These are phyloP conservation scores for Anabas testudineus DNA, from an alignment of 2,797 vertebrate genomes.

Conservation along the genomic window DNA sequence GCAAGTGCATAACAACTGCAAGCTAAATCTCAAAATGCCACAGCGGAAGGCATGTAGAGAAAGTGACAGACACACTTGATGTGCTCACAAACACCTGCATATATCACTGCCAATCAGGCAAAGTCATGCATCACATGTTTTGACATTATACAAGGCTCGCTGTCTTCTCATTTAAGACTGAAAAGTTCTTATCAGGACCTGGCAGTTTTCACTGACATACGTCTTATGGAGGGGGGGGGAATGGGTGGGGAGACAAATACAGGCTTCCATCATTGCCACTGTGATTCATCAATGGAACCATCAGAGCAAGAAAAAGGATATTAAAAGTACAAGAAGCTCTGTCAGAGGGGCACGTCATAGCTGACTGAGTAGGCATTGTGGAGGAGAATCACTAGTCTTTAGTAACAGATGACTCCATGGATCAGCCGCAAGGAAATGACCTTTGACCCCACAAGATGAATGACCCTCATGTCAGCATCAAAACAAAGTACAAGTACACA, in stretches of 20 bases:
- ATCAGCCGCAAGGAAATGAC: conserved; percentile 35
- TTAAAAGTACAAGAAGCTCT: conserved; percentile 73
- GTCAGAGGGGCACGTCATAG: conserved; percentile 62
- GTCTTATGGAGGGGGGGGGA: conserved; percentile 64
- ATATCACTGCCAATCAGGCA: conserved; percentile 51
- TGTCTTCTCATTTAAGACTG: conserved; percentile 16
- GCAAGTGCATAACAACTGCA: conserved; percentile 49
- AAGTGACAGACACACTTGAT: conserved; percentile 42
- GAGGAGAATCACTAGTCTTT: conserved; percentile 21
- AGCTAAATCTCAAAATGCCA: conserved; percentile 61
- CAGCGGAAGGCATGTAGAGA: conserved; percentile 51
- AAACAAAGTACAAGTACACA: neutral
- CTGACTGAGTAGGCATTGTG: conserved; percentile 46
- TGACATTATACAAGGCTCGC: conserved; percentile 29
- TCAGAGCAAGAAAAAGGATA: conserved; percentile 78
- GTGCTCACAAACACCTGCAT: conserved; percentile 44
- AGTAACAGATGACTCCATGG: conserved; percentile 44
- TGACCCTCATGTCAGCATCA: conserved; percentile 18
- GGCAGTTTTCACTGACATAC: conserved; percentile 69
- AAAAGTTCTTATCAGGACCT: conserved; percentile 62
- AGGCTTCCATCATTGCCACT: conserved; percentile 66
- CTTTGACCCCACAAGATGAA: conserved; percentile 43
- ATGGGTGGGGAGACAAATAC: conserved; percentile 63
- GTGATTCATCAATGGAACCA: conserved; percentile 71
- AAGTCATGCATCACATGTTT: conserved; percentile 46